Evolutionary conservation across 2,888 invertebrate genomes (phyloP).

Genomic region (Steinernema hermaphroditum): DNA sequence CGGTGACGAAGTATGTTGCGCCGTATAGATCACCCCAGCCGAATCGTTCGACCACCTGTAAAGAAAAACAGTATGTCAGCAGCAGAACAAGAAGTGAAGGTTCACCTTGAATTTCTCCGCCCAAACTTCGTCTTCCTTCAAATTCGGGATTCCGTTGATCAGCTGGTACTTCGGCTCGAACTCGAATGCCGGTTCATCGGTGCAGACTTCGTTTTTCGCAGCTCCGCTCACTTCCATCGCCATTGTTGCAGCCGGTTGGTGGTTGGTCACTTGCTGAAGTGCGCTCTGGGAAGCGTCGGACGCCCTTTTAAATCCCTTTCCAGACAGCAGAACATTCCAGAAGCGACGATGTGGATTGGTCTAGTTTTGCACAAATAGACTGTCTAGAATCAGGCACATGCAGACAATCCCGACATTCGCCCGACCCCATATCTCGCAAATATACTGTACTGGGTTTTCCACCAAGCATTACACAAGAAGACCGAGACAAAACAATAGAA

Average conservation of each 20-base stretch:
- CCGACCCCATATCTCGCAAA: no score
- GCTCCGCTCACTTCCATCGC: neutral
- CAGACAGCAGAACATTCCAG: no score
- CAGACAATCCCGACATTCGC: no score
- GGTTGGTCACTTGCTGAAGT: conserved; percentile 5
- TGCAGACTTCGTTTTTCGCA: neutral
- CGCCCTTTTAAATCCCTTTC: no score
- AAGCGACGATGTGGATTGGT: no score
- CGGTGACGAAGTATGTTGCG: conserved; percentile 49
- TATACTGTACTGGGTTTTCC: no score
- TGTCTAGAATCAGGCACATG: no score
- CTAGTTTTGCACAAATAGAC: no score
- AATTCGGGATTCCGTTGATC: conserved; percentile 51
- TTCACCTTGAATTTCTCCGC: conserved; percentile 44
- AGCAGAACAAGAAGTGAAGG: neutral
- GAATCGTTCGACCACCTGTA: conserved; percentile 56
- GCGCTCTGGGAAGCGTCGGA: neutral
- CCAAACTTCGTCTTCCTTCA: conserved; percentile 45
- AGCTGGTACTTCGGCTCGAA: conserved; percentile 34
- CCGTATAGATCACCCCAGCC: conserved; percentile 55
- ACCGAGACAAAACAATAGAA: no score
- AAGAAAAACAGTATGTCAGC: no score
- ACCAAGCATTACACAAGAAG: no score
- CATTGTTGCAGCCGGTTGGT: neutral
- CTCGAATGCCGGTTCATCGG: neutral